Evolutionary conservation across 1,140 invertebrate species (phyloP).

Genomic region (Ips typographus): DNA sequence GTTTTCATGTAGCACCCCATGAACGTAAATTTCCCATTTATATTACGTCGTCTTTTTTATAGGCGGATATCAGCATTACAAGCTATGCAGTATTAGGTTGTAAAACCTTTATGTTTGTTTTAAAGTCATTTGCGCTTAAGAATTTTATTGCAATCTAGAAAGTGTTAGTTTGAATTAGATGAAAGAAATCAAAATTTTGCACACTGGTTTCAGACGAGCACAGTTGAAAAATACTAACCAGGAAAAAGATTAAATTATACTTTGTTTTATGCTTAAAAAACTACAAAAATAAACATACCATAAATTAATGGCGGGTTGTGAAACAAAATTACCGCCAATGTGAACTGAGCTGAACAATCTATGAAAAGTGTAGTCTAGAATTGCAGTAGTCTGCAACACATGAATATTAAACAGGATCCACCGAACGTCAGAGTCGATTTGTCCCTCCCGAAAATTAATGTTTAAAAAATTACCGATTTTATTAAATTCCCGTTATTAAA

Average conservation of each 20-base stretch:
- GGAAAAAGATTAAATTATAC: background rate
- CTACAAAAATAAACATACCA: background rate
- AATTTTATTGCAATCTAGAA: background rate
- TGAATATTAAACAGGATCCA: conserved; percentile 7
- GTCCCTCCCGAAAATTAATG: conserved; percentile 5
- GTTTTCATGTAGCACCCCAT: background rate
- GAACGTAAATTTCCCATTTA: background rate
- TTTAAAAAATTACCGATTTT: conserved; percentile 14
- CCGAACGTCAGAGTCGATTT: background rate
- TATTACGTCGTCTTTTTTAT: background rate
- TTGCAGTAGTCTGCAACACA: background rate
- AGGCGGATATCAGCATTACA: background rate
- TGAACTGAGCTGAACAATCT: background rate
- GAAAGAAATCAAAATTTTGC: conserved; percentile 8
- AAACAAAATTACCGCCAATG: background rate
- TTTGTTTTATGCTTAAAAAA: background rate
- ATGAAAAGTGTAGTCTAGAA: background rate
- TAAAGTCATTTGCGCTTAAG: background rate
- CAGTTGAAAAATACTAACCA: conserved; percentile 1
- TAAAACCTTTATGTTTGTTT: no score
- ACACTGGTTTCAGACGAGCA: background rate
- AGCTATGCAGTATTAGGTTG: background rate
- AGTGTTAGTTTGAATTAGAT: conserved; percentile 6
- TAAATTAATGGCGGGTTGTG: background rate
- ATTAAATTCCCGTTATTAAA: conserved; percentile 14